Base-by-base conservation (phyloP, 2,888 invertebrate species). In the Trichogramma evanescens region DNA sequence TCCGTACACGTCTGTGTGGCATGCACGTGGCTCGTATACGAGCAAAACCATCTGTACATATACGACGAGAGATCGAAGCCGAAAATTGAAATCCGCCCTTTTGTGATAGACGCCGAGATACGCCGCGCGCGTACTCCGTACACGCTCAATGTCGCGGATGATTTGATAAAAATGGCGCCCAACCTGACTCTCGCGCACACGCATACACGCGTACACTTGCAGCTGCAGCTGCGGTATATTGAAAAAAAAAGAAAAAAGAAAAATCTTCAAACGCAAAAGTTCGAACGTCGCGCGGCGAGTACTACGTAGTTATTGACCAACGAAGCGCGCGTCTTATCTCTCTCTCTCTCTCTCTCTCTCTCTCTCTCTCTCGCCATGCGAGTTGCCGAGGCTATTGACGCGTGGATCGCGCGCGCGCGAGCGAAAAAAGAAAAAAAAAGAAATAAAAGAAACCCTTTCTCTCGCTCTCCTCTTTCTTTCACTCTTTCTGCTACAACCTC, bases 121-220 rank as follows among this genome's bases (percentile, higher is more conserved):
- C 13, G 51, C 50, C 54, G 56, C 13, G 13, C 13, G 26, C 26
- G 26, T 43, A 38, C 9, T 13, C 52, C 53, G 40, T 10, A 44
- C 6, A 45, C 41, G 49, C 41, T 53, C 59, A 59, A 59, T 59
- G 63, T 59, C 57, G 59, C 55, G 60, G 55, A 60, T 63, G 58
- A 63, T 63, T 63, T 58, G 60, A 63, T 63, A 55, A 63, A 57
- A 62, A 56, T 56, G 50, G 49, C 55, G 54, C n/a, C 26, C 26
- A 26, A 26, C 3, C 4, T 40, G 38, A 38, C 42, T 41, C 13
- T 41, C 13, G 54, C 38, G 9, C 13, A 50, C 13, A 46, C 13
- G 26, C 26, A 26, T 2, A 26, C 26, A 26, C 26, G 3, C 3
- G 2, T 2, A 2, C 2, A 26, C 26, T 26, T 26, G 26, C 26